phyloP scores from a whole-genome alignment of 2,888 invertebrate species.

The Netelia inedita region DNA sequence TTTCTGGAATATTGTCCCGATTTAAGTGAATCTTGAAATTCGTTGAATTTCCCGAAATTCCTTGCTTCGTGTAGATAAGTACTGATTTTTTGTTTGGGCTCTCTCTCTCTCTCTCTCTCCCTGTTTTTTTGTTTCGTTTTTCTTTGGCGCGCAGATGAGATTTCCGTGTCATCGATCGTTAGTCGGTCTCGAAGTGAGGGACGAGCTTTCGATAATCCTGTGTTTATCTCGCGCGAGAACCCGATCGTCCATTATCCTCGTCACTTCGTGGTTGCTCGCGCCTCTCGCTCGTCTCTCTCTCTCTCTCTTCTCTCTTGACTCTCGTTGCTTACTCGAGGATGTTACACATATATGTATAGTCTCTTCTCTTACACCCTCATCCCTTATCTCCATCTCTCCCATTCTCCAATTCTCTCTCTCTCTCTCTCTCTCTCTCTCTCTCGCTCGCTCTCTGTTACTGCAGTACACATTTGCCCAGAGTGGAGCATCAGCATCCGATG shows the following conservation, averaged over 20 bases:
- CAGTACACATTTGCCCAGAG: constrained; percentile 45
- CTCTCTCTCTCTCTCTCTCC: background rate
- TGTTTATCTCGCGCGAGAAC: constrained; percentile 74
- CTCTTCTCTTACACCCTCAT: background rate
- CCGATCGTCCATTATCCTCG: constrained; percentile 77
- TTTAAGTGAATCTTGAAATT: background rate
- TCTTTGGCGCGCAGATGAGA: constrained; percentile 9
- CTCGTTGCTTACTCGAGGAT: constrained; percentile 30
- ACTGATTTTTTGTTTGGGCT: background rate
- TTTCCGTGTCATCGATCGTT: constrained; percentile 63
- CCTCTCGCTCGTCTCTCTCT: constrained; percentile 1
- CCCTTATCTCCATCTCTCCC: background rate
- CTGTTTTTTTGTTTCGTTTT: background rate
- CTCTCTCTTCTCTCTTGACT: constrained; percentile 2
- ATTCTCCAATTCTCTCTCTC: constrained; percentile 5
- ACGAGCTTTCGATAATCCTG: constrained; percentile 62
- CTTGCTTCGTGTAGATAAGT: background rate
- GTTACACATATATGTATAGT: constrained; percentile 7
- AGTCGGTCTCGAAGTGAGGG: constrained; percentile 11
- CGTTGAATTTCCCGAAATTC: too few species aligned
- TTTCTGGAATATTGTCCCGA: constrained; percentile 19
- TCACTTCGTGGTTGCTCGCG: constrained; percentile 69
- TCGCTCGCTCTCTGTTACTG: background rate
- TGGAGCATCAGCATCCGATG: constrained; percentile 65
- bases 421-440: constrained; percentile 19